Conservation (phyloP, 37 sponge, comb jelly and placozoan genomes). For the Aphrocallistes beatrix region DNA sequence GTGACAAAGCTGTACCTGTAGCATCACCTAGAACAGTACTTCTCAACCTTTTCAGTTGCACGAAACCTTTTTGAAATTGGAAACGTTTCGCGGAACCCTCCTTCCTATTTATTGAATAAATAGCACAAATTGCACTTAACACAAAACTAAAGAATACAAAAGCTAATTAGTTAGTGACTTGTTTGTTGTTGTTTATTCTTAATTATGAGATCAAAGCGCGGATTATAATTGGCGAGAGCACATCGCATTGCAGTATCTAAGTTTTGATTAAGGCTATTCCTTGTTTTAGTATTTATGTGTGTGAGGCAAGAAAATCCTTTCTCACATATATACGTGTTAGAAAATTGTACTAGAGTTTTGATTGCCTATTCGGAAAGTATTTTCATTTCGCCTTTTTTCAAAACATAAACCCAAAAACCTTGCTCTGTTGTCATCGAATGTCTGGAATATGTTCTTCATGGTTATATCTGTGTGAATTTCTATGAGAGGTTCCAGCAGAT, state of each 20-base stretch:
- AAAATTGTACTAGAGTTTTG: constrained; percentile 14
- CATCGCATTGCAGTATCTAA: constrained; percentile 8
- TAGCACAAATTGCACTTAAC: neutral
- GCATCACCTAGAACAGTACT: neutral
- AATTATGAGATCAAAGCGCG: constrained; percentile 1
- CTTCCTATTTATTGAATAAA: constrained; percentile 4
- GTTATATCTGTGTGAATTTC: neutral
- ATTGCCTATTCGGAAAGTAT: neutral
- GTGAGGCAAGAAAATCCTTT: constrained; percentile 14
- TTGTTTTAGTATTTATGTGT: neutral
- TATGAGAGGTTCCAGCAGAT: neutral
- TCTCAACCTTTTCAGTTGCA: constrained; percentile 15
- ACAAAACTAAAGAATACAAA: constrained; percentile 1
- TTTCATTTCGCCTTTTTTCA: neutral
- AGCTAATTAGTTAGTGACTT: constrained; percentile 10
- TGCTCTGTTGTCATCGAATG: neutral
- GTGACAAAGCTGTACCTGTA: no score
- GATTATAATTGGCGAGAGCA: neutral
- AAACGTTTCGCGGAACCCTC: neutral
- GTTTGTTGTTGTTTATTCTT: neutral
- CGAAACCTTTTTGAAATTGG: neutral
- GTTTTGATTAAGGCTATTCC: neutral
- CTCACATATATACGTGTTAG: neutral
- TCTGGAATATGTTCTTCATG: constrained; percentile 10
- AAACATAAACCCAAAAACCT: constrained; percentile 11